phyloP scores from a whole-genome alignment of 2,113 vertebrate species.

The Merops nubicus region DNA sequence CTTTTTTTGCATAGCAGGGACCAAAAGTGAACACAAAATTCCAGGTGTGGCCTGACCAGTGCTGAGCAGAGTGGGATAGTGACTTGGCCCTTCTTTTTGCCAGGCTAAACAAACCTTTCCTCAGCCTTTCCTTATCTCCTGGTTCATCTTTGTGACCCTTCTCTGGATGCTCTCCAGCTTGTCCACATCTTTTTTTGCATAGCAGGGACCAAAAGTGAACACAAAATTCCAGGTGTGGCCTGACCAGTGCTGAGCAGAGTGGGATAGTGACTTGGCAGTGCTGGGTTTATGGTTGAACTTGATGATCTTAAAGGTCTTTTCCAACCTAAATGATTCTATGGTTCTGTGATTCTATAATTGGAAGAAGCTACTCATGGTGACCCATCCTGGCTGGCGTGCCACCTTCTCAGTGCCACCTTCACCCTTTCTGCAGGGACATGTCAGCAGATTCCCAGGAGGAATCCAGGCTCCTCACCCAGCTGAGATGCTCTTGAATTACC shows the following conservation, averaged over 20 bases:
- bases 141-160: neutral
- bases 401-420: accelerated
- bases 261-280: neutral
- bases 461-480: neutral
- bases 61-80: neutral
- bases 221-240: neutral
- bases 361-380: accelerated
- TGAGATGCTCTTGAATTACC: neutral
- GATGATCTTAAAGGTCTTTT: neutral
- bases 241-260: neutral
- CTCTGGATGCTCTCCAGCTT: neutral
- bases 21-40: neutral
- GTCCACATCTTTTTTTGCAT: neutral
- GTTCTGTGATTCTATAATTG: accelerated
- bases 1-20: neutral
- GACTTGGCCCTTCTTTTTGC: neutral
- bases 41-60: neutral
- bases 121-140: neutral
- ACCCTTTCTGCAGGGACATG: neutral
- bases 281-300: neutral
- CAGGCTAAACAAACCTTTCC: neutral
- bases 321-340: accelerated
- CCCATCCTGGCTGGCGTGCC: neutral
- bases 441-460: neutral
- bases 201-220: neutral